These are phyloP conservation scores for Phrynosoma platyrhinos DNA, from an alignment of 2,113 vertebrate genomes.

Conservation along the genomic window DNA sequence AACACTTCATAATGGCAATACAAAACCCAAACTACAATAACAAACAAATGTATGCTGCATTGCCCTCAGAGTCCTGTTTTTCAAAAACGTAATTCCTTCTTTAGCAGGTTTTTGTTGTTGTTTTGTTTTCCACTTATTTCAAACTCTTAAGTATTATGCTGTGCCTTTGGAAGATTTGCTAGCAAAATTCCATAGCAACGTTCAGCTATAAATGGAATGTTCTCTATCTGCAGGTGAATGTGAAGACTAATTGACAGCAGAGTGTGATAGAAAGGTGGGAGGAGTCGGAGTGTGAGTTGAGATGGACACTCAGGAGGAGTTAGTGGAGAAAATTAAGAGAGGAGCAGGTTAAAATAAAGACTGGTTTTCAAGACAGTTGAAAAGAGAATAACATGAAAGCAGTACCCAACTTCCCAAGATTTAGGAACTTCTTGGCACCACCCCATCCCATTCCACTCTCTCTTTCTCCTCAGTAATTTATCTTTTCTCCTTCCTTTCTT, in stretches of 20 bases:
- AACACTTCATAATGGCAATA: too few species aligned
- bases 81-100: background rate
- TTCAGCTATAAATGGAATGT: background rate
- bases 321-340: too few species aligned
- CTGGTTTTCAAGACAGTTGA: too few species aligned
- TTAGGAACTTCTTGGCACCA: too few species aligned
- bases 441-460: too few species aligned
- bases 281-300: background rate
- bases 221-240: background rate
- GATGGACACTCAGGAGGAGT: background rate
- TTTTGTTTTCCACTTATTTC: background rate
- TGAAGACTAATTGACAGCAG: background rate
- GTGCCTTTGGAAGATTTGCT: background rate
- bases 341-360: too few species aligned
- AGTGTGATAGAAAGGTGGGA: background rate
- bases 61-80: background rate
- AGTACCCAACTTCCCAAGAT: too few species aligned
- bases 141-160: background rate
- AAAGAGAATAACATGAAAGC: too few species aligned
- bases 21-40: too few species aligned
- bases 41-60: background rate
- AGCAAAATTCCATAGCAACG: background rate
- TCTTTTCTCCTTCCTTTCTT: too few species aligned
- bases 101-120: background rate
- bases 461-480: too few species aligned